Evolutionary conservation across 2,888 invertebrate genomes (phyloP).

Genomic region (Mythimna ferrago): DNA sequence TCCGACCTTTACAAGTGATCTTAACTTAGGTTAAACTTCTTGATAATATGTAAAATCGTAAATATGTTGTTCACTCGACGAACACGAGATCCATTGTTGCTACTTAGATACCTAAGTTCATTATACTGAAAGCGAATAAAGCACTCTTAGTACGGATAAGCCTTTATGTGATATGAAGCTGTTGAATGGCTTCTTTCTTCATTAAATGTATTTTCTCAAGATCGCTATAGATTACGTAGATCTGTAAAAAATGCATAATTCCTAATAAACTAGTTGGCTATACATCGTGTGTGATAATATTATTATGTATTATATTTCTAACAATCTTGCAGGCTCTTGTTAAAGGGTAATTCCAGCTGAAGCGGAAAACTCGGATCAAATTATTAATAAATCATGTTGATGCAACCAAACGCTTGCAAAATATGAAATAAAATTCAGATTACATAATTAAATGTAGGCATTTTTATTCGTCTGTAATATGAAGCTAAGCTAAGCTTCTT

Average conservation of each 20-base stretch:
- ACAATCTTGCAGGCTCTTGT: not conserved
- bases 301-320: not conserved
- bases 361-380: not conserved
- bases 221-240: constrained; percentile 16
- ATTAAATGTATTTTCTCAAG: constrained; percentile 12
- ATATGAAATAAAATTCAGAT: not conserved
- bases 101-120: constrained; percentile 9
- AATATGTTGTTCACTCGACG: constrained; percentile 20
- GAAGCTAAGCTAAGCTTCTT: too few species aligned
- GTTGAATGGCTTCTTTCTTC: constrained; percentile 19
- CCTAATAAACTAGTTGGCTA: constrained; percentile 10
- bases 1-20: constrained; percentile 72
- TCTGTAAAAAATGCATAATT: constrained; percentile 19
- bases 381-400: not conserved
- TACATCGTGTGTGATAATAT: not conserved
- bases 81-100: constrained; percentile 27
- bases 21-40: constrained; percentile 63
- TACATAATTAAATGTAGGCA: not conserved
- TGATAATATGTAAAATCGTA: constrained; percentile 50
- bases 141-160: constrained; percentile 15
- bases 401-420: not conserved
- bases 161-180: constrained; percentile 6
- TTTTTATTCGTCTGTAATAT: not conserved
- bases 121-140: constrained; percentile 29
- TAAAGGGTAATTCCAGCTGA: not conserved